Conservation (phyloP, 2,797 vertebrate species). For the Helarctos malayanus region DNA sequence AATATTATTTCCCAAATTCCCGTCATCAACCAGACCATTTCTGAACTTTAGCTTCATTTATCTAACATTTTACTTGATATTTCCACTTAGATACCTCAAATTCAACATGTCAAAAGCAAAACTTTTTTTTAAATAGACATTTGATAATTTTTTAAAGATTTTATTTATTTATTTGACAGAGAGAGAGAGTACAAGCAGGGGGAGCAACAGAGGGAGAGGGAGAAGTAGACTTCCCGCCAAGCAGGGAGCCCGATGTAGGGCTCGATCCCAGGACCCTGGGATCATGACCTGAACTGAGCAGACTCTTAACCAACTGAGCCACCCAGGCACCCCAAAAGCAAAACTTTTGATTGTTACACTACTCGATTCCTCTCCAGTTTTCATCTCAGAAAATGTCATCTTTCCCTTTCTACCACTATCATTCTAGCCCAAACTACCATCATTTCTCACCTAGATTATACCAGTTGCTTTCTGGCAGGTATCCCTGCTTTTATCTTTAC, state of each 20-base stretch:
- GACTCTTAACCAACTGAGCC: not conserved
- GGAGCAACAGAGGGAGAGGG: not conserved
- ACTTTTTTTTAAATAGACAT: not conserved
- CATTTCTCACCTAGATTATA: slow-evolving; percentile 3
- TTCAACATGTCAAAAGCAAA: not conserved
- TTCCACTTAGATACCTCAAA: not conserved
- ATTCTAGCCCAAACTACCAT: not conserved
- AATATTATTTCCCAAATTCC: slow-evolving; percentile 13
- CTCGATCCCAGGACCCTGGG: too few relatives aligned
- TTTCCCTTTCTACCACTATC: not conserved
- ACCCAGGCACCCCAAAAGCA: not conserved
- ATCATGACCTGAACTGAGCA: not conserved
- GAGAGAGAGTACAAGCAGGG: not conserved
- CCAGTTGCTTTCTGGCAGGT: not conserved
- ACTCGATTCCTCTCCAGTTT: not conserved
- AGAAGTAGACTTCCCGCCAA: too few relatives aligned
- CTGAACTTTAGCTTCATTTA: not conserved
- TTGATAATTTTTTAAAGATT: not conserved
- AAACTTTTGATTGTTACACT: not conserved
- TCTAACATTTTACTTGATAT: slow-evolving; percentile 8
- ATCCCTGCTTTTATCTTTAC: not conserved
- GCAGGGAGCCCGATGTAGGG: too few relatives aligned
- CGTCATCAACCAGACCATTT: not conserved
- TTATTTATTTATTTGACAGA: not conserved
- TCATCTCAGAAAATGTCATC: not conserved